Percentiles rank a stretch among this genome's conserved stretches.
phyloP scores from a whole-genome alignment of 1,140 invertebrate species.

The Drosophila carrolli region DNA sequence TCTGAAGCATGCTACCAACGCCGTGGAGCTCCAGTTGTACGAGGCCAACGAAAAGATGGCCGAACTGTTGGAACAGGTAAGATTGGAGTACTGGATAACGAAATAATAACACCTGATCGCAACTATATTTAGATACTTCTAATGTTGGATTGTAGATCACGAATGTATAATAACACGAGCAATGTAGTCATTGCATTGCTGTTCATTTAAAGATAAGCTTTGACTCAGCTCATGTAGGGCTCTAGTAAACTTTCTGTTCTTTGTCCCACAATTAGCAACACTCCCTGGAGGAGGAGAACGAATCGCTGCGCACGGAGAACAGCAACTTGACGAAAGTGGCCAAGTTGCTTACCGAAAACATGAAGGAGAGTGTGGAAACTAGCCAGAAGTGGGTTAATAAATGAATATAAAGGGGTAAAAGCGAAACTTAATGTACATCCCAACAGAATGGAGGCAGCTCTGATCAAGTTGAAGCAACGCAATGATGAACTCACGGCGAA shows the following conservation, averaged over 20 bases:
- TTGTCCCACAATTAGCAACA: constrained; percentile 52
- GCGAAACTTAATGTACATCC: neutral
- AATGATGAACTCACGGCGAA: constrained; percentile 78
- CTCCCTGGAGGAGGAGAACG: constrained; percentile 78
- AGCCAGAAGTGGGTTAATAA: constrained; percentile 58
- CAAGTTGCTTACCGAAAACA: constrained; percentile 80
- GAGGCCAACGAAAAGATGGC: constrained; percentile 84
- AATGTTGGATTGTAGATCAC: no score
- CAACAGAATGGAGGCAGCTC: constrained; percentile 78
- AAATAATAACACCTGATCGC: no score
- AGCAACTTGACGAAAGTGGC: constrained; percentile 80
- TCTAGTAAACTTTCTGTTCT: neutral
- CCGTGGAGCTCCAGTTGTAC: constrained; percentile 80
- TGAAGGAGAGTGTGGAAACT: constrained; percentile 82
- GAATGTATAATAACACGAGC: no score
- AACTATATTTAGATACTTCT: no score
- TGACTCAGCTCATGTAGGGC: no score
- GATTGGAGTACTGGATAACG: neutral
- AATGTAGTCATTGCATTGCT: no score
- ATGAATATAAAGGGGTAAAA: neutral
- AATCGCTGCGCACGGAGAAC: constrained; percentile 77
- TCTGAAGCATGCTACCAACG: constrained; percentile 69
- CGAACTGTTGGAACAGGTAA: constrained; percentile 79
- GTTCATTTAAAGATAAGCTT: no score
- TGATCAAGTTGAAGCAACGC: constrained; percentile 81